phyloP scores from a whole-genome alignment of 2,113 vertebrate genomes.

The Poeciliopsis prolifica region DNA sequence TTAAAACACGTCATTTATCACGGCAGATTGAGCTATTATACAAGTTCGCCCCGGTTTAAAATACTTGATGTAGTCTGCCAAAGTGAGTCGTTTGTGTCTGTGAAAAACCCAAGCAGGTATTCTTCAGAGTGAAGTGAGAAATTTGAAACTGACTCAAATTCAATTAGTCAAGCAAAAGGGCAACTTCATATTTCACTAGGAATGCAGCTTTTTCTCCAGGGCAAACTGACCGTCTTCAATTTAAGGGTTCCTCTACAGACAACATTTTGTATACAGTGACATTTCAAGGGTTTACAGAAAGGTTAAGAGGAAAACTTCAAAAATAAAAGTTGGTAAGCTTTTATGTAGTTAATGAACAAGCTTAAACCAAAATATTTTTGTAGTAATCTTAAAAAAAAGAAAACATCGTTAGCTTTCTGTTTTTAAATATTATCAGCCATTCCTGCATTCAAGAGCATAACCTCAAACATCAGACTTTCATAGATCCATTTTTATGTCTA shows the following conservation, averaged over 20 bases:
- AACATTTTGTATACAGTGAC: not conserved
- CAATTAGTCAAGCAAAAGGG: not conserved
- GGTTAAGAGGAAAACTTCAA: not conserved
- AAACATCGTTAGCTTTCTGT: too few species aligned
- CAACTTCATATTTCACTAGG: not conserved
- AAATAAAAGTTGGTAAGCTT: not conserved
- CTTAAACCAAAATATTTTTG: too few species aligned
- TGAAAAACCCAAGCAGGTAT: not conserved
- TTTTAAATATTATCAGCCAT: too few species aligned
- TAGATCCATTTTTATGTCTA: not conserved
- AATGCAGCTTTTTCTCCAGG: not conserved
- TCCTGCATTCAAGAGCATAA: not conserved
- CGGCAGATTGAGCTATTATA: not conserved
- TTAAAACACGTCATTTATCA: not conserved
- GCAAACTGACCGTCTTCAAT: not conserved
- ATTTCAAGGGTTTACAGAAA: not conserved
- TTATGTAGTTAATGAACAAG: too few species aligned
- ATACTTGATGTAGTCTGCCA: not conserved
- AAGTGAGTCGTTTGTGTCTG: not conserved
- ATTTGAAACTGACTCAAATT: not conserved
- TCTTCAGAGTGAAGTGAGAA: not conserved
- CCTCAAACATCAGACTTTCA: not conserved
- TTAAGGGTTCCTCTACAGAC: not conserved
- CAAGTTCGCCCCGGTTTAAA: not conserved
- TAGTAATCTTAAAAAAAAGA: too few species aligned